Conservation (phyloP, 1,140 invertebrate species). For the Arctopsyche grandis region DNA sequence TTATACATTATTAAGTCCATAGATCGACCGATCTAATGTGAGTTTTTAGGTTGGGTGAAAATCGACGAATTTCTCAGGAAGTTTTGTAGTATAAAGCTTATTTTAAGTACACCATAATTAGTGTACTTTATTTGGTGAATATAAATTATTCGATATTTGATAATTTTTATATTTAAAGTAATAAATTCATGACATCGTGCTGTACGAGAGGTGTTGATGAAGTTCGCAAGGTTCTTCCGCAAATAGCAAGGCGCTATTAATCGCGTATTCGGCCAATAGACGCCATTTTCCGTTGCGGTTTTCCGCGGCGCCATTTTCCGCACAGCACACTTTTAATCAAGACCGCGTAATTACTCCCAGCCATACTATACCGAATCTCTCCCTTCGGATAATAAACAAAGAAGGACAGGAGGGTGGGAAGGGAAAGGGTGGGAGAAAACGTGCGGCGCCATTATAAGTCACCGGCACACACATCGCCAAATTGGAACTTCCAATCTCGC, state of each 20-base stretch:
- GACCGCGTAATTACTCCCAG: slow-evolving; percentile 12
- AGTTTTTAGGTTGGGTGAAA: no score
- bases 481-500: slow-evolving; percentile 13
- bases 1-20: no score
- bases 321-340: slow-evolving; percentile 26
- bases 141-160: no score
- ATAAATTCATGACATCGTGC: no score
- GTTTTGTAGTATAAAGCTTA: no score
- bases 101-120: no score
- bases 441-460: background rate
- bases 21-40: no score
- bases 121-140: no score
- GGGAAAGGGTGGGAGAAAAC: no score
- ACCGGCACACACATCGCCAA: background rate
- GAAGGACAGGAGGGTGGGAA: no score
- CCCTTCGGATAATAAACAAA: slow-evolving; percentile 8
- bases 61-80: no score
- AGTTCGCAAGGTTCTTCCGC: background rate
- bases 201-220: background rate
- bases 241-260: background rate
- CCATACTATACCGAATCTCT: background rate
- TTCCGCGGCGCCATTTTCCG: slow-evolving; percentile 18
- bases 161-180: no score
- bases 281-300: background rate
- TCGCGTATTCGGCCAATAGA: background rate